phyloP scores from a whole-genome alignment of 2,888 invertebrate genomes.

The Spodoptera littoralis region DNA sequence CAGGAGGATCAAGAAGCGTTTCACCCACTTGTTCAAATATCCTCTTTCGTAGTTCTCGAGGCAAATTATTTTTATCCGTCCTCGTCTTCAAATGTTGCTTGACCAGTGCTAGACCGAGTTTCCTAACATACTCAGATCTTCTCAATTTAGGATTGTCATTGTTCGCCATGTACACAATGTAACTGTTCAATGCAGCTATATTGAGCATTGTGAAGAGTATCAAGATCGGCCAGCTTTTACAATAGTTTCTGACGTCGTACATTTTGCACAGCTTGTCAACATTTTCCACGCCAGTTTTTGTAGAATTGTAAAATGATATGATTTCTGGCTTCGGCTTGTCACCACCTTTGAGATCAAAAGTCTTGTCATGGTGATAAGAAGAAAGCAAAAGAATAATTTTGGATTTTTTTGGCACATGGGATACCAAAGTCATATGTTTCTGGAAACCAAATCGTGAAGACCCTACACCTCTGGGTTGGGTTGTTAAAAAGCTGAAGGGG shows the following conservation, averaged over 20 bases:
- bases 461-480: constrained; percentile 8
- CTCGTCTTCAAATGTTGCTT: constrained; percentile 13
- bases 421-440: constrained; percentile 24
- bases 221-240: constrained; percentile 25
- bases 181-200: constrained; percentile 25
- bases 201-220: constrained; percentile 34
- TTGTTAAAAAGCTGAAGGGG: constrained; percentile 11
- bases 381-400: constrained; percentile 25
- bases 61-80: constrained; percentile 28
- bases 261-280: constrained; percentile 23
- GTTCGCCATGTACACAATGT: constrained; percentile 28
- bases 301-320: constrained; percentile 23
- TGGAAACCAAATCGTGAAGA: constrained; percentile 28
- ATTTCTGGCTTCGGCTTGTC: constrained; percentile 34
- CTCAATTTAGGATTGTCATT: constrained; percentile 19
- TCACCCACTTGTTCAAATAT: constrained; percentile 35
- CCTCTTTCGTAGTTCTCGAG: constrained; percentile 29
- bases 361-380: constrained; percentile 18
- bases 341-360: constrained; percentile 5
- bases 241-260: constrained; percentile 30
- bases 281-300: constrained; percentile 28
- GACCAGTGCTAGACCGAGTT: constrained; percentile 23
- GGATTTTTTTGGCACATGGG: constrained; percentile 23
- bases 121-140: constrained; percentile 26
- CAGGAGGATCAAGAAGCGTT: constrained; percentile 2